Percentiles rank a stretch among this genome's conserved stretches.
Evolutionary conservation across 2,888 invertebrate genomes (phyloP).

Genomic region (Prosapia bicincta): DNA sequence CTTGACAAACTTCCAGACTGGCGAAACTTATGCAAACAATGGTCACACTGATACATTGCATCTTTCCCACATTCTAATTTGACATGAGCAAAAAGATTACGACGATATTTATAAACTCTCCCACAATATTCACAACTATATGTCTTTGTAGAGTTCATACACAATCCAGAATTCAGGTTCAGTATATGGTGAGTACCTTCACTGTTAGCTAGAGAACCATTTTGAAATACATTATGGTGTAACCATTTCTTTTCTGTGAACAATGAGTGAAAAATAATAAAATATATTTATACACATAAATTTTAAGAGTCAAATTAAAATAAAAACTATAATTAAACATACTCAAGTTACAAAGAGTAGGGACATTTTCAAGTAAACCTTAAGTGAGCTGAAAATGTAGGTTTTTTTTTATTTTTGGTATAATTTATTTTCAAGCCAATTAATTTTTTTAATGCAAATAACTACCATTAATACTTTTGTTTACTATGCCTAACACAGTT

Average conservation of each 20-base stretch:
- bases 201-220: not conserved
- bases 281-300: not conserved
- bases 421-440: no score
- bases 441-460: no score
- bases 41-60: conserved; percentile 41
- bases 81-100: conserved; percentile 19
- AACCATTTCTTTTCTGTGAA: not conserved
- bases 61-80: conserved; percentile 46
- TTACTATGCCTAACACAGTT: no score
- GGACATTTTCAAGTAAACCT: no score
- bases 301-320: no score
- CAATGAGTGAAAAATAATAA: not conserved
- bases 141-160: not conserved
- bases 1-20: conserved; percentile 28
- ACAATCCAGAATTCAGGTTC: not conserved
- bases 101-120: conserved; percentile 22
- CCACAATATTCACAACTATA: conserved; percentile 19
- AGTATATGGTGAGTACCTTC: not conserved
- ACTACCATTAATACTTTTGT: no score
- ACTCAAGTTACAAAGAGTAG: no score
- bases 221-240: not conserved
- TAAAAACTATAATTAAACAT: no score
- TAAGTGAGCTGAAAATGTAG: no score
- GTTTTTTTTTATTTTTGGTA: no score
- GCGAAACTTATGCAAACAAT: conserved; percentile 31